Conservation (phyloP, 2,888 invertebrate species). For the Nematopogon swammerdamellus region DNA sequence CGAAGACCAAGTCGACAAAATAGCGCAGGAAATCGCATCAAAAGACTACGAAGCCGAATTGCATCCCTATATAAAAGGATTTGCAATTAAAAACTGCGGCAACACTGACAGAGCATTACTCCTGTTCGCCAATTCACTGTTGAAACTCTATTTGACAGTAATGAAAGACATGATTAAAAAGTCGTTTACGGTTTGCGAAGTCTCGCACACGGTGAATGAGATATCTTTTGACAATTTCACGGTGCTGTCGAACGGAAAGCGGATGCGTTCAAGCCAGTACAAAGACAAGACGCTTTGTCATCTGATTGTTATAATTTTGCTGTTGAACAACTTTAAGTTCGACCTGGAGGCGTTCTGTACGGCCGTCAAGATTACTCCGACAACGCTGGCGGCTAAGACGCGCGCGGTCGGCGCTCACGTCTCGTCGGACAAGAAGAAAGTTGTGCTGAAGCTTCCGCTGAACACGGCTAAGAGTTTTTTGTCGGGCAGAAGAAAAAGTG, state of each 20-base stretch:
- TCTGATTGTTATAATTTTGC: constrained; percentile 29
- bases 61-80: constrained; percentile 20
- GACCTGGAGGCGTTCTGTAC: constrained; percentile 26
- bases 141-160: constrained; percentile 19
- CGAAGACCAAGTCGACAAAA: constrained; percentile 29
- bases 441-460: constrained; percentile 33
- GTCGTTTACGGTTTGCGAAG: constrained; percentile 20
- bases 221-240: constrained; percentile 28
- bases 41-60: constrained; percentile 22
- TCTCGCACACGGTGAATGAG: constrained; percentile 30
- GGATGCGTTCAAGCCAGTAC: constrained; percentile 24
- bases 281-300: constrained; percentile 39
- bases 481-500: constrained; percentile 24
- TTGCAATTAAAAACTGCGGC: constrained; percentile 18
- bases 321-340: constrained; percentile 34
- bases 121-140: constrained; percentile 27
- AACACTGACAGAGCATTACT: constrained; percentile 22
- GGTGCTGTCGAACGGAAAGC: constrained; percentile 18
- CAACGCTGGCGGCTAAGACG: constrained; percentile 23
- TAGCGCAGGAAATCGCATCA: constrained; percentile 24
- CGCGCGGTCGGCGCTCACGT: constrained; percentile 29
- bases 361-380: constrained; percentile 22
- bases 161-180: constrained; percentile 26
- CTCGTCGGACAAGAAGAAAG: constrained; percentile 21
- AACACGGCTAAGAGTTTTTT: constrained; percentile 13